Conservation (phyloP, 2,797 vertebrate genomes). For the Brachymystax lenok region DNA sequence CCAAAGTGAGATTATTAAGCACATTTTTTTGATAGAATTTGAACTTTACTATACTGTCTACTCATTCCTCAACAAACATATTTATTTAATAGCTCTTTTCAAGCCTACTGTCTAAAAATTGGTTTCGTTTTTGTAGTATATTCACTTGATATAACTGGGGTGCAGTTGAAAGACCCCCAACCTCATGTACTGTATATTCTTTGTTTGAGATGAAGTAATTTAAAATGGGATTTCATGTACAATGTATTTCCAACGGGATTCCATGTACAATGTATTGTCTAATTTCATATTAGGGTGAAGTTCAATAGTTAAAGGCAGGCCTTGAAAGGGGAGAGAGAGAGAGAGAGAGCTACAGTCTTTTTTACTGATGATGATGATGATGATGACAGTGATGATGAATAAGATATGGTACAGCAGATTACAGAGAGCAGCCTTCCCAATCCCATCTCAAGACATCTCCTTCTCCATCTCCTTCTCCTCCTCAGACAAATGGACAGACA, state of each 20-base stretch:
- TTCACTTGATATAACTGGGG: background rate
- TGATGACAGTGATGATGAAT: conserved; percentile 74
- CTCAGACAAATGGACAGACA: conserved; percentile 74
- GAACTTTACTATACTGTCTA: too few species aligned
- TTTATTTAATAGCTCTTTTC: background rate
- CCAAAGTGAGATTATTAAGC: too few species aligned
- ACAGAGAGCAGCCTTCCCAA: conserved; percentile 86
- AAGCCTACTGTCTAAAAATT: background rate
- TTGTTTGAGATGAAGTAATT: background rate
- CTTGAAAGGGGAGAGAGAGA: background rate
- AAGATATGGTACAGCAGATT: conserved; percentile 79
- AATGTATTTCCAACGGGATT: background rate
- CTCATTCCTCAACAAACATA: too few species aligned
- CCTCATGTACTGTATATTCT: background rate
- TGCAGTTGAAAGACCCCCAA: background rate
- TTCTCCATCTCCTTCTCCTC: conserved; percentile 80
- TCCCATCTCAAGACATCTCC: conserved; percentile 85
- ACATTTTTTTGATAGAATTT: too few species aligned
- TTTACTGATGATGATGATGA: conserved; percentile 58
- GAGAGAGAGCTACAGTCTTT: background rate
- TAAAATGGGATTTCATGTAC: background rate
- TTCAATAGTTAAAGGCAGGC: background rate
- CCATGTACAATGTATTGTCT: background rate
- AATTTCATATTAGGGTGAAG: background rate
- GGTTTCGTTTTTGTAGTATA: background rate